phyloP scores from a whole-genome alignment of 2,113 vertebrate species.

The Chaetops frenatus region DNA sequence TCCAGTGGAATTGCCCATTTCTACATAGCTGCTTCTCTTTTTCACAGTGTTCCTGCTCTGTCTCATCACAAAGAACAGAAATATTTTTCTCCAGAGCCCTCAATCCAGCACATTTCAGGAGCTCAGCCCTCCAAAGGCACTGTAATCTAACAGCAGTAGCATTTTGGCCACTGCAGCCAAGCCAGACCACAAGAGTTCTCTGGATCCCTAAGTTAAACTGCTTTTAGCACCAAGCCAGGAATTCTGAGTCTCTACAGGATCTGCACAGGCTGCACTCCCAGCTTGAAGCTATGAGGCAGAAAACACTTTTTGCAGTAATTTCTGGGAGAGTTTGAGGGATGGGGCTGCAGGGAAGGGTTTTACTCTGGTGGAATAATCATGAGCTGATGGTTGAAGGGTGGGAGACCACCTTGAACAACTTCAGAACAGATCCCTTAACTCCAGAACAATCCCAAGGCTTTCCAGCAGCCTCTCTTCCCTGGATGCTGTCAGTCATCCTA shows the following conservation, averaged over 20 bases:
- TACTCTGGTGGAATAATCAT: not conserved
- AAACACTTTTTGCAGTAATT: not conserved
- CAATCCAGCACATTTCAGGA: not conserved
- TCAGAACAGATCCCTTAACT: not conserved
- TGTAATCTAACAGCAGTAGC: slow-evolving; percentile 19
- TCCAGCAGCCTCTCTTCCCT: not conserved
- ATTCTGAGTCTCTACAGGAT: not conserved
- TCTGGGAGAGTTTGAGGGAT: not conserved
- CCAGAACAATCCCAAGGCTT: not conserved
- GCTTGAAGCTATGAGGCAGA: not conserved
- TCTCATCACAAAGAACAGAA: not conserved
- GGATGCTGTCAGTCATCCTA: not conserved
- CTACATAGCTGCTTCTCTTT: not conserved
- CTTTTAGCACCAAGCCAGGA: not conserved
- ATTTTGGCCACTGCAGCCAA: slow-evolving; percentile 3
- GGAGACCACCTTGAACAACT: not conserved
- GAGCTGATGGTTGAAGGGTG: not conserved
- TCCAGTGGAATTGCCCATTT: fast-evolving
- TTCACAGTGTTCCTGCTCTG: not conserved
- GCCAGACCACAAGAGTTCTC: not conserved
- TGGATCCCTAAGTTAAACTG: not conserved
- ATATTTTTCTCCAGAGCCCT: not conserved
- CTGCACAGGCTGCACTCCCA: not conserved
- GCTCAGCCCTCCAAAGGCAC: not conserved
- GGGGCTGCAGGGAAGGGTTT: not conserved